Percentiles rank a stretch among this genome's conserved stretches.
Conservation (phyloP, 2,113 vertebrate genomes). For the Rhabdornis inornatus region DNA sequence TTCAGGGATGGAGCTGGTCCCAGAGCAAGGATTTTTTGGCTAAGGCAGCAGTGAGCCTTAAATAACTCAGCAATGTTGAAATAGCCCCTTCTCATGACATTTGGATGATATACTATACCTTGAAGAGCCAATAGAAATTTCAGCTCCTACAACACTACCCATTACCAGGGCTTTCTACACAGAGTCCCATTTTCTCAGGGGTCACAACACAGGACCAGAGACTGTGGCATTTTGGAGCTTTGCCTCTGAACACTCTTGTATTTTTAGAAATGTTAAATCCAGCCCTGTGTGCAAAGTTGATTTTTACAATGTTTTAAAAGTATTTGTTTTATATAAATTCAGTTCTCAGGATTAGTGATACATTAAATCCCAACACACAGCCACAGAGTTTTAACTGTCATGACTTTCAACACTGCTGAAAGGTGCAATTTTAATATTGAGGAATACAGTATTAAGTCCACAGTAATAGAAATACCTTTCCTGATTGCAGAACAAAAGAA, state of each 20-base stretch:
- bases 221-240: not conserved
- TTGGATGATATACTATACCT: not conserved
- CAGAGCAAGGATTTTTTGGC: conserved; percentile 47
- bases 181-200: not conserved
- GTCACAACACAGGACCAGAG: not conserved
- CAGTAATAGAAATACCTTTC: conserved; percentile 1
- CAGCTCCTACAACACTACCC: not conserved
- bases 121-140: not conserved
- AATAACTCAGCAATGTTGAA: conserved; percentile 27
- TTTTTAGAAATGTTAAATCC: conserved; percentile 24
- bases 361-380: not conserved
- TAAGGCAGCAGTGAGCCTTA: conserved; percentile 5
- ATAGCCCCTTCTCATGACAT: conserved; percentile 30
- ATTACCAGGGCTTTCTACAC: not conserved
- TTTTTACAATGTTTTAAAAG: not conserved
- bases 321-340: not conserved
- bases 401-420: not conserved
- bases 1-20: not conserved
- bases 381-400: not conserved
- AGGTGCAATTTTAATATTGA: not conserved
- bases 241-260: not conserved
- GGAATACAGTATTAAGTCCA: not conserved
- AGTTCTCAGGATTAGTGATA: not conserved
- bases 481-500: not conserved
- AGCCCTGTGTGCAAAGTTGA: not conserved